Evolutionary conservation across 1,140 invertebrate genomes (phyloP), one percentile per base, ranked within the genome.

Genomic region (Diabrotica virgifera): DNA sequence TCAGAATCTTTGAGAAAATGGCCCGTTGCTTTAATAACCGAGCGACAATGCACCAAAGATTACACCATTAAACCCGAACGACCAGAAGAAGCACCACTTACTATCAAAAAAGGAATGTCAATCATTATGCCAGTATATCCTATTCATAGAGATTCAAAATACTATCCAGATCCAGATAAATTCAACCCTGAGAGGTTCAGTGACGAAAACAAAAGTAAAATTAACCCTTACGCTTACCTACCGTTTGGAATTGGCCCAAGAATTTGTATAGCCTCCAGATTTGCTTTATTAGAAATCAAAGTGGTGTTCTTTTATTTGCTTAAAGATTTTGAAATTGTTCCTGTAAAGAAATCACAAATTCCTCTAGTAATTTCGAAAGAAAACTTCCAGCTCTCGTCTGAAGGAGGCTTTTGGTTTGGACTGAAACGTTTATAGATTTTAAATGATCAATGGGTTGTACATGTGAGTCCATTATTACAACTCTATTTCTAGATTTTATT

Each of bases 1-100:
- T 40, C 72, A 85, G 88, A 89, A 79, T 86, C 88, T 2, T 76
- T 90, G 66, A 81, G 89, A 13, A 84, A 84, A 66, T 85, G 87
- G 74, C 87, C 89, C 53, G 82, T 86, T 0, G 72, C 87, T 59
- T 80, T 82, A 2, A 76, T 84, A 36, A 71, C 89, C 0, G 84
- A 83, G 65, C 78, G 88, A 50, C 67, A 78, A 46, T 84, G 85
- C 46, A 82, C 78, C 3, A 82, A 85, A 59, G 81, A 85, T 11
- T 86, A 83, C 70, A 77, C 4, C 24, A 24, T 24, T 24, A 24
- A 24, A 24, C 24, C 24, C 1, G 24, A 24, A 24, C 24, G 77
- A 14, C 71, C 88, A 5, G 83, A 82, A 8, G 82, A 85, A 35
- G 84, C 81, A 0, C 78, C 85, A 11, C 72, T 89, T n/a, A 74